phyloP scores from a whole-genome alignment of 64 coral and sea anemone genomes.

The Montipora foliosa region DNA sequence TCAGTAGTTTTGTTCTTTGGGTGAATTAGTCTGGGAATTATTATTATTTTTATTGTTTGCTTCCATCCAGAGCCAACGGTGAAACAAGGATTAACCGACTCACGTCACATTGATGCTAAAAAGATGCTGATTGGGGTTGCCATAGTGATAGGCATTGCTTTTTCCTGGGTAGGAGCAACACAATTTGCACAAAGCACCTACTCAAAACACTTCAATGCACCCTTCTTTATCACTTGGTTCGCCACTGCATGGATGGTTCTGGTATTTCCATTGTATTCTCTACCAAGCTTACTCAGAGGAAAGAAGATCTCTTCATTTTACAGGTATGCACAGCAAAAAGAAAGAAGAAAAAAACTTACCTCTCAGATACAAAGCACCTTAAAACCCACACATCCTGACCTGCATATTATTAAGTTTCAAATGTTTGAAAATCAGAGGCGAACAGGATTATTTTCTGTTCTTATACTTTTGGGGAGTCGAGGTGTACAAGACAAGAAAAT shows the following conservation, averaged over 20 bases:
- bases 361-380: neutral
- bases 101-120: neutral
- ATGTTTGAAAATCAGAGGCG: too few relatives aligned
- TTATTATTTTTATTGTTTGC: neutral
- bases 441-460: too few relatives aligned
- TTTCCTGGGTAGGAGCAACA: slow-evolving; percentile 86
- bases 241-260: slow-evolving; percentile 76
- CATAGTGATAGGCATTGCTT: slow-evolving; percentile 80
- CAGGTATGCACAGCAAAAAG: slow-evolving; percentile 43
- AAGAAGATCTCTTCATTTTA: neutral
- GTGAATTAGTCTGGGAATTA: neutral
- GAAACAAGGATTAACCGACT: neutral
- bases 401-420: too few relatives aligned
- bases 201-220: slow-evolving; percentile 78
- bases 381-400: neutral
- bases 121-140: slow-evolving; percentile 71
- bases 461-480: too few relatives aligned
- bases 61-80: neutral
- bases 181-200: slow-evolving; percentile 91
- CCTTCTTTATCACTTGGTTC: slow-evolving; percentile 86
- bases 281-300: slow-evolving; percentile 49
- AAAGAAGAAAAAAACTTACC: neutral
- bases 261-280: slow-evolving; percentile 68
- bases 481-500: too few relatives aligned
- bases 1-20: neutral